Base-by-base conservation (phyloP, 1,140 invertebrate species). In the Vanessa tameamea region DNA sequence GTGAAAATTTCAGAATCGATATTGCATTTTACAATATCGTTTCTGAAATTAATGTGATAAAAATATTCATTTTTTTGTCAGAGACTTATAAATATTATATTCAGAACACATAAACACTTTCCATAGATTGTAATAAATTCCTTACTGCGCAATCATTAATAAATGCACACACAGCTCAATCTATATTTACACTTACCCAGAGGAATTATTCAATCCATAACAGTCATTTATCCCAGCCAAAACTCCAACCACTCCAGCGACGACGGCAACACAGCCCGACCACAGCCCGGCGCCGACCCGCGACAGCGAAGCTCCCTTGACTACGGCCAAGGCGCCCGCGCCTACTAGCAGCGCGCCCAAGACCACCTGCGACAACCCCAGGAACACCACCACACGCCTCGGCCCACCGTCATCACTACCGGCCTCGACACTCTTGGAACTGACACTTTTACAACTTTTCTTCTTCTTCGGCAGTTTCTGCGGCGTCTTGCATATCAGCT, bases 221-320 rank as follows among this genome's bases (percentile, higher is more conserved):
- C 94, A 94, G 76, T 93, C 93, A 72, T 94, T 94, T 55, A 95
- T 93, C 43, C 94, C 93, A 51, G 94, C 94, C 8, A 95, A 79
- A 20, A 94, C 87, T 0, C 94, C 94, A 5, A 94, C 88, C 1
- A 94, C 92, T 5, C 94, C 94, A 6, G 94, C 92, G 9, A 92
- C 88, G 31, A 94, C 93, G 14, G 94, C 94, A 47, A 94, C 84
- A 68, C 94, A 93, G 13, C 95, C 95, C 61, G 94, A 93, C 95
- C 94, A 95, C 69, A 95, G 88, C 0, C 94, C 95, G 0, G 93
- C 94, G 2, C 94, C 94, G 51, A 94, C 94, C 76, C 93, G 80
- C n/a, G 94, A 90, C 81, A 95, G 85, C 51, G 93, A 93, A 7
- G 94, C 92, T 20, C 93, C 93, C 83, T 95, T 94, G 64, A 94